A percentile compares a stretch with the other conserved stretches of the same genome.
Conservation (phyloP, 1,140 invertebrate genomes). For the Neomicropteryx cornuta region DNA sequence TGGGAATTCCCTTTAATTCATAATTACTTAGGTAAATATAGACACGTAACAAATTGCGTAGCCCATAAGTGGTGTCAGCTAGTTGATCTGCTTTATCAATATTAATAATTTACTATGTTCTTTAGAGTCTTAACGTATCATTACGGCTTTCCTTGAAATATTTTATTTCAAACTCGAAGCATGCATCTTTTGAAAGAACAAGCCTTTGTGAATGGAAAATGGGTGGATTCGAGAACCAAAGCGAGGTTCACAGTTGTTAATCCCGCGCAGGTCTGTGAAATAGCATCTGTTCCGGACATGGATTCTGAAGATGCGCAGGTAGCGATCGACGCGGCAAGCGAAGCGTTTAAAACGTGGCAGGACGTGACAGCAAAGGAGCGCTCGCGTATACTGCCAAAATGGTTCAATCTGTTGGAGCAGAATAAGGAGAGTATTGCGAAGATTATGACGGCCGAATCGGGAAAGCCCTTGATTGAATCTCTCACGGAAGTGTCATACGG, state of each 20-base stretch:
- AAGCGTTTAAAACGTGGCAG: slow-evolving; percentile 70
- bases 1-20: no score
- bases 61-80: no score
- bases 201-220: slow-evolving; percentile 69
- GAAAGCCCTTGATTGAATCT: slow-evolving; percentile 86
- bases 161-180: no score
- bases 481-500: slow-evolving; percentile 86
- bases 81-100: no score
- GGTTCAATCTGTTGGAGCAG: slow-evolving; percentile 68
- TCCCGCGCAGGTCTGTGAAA: slow-evolving; percentile 60
- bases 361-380: slow-evolving; percentile 69
- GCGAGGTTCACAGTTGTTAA: slow-evolving; percentile 66
- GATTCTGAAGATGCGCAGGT: slow-evolving; percentile 53
- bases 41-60: no score
- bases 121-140: no score
- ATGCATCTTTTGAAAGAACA: slow-evolving; percentile 43
- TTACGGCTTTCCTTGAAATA: no score
- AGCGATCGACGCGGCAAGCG: slow-evolving; percentile 65
- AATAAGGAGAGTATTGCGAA: slow-evolving; percentile 67
- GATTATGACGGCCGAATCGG: slow-evolving; percentile 82
- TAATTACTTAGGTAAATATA: no score
- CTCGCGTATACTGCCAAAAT: slow-evolving; percentile 54
- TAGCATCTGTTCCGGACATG: slow-evolving; percentile 80
- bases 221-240: slow-evolving; percentile 58
- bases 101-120: no score